Conservation (phyloP, 2,113 vertebrate species). For the Apistogramma diplotaenia region DNA sequence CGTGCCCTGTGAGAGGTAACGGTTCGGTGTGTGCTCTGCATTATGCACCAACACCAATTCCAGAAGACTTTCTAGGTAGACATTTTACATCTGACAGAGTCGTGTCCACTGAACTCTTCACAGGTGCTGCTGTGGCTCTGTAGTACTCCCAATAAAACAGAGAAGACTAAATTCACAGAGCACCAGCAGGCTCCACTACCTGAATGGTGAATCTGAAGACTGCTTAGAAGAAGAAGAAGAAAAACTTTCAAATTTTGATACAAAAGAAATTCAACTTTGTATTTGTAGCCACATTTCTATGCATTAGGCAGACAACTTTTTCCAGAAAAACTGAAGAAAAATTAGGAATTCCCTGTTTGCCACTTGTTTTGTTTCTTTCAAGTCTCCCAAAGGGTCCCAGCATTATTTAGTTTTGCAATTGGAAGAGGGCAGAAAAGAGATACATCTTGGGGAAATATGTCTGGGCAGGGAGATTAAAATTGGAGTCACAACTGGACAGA, state of each 20-base stretch:
- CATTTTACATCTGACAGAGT: not conserved
- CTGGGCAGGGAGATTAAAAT: conserved; percentile 45
- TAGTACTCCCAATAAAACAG: not conserved
- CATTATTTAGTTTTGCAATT: conserved; percentile 17
- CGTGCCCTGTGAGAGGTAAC: conserved; percentile 3
- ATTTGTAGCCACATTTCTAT: not conserved
- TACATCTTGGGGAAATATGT: conserved; percentile 22
- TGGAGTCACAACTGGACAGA: conserved; percentile 22
- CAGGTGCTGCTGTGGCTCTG: not conserved
- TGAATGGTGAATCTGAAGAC: not conserved
- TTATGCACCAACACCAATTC: not conserved
- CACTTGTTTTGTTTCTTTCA: conserved; percentile 37
- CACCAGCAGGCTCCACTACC: not conserved
- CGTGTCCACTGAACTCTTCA: not conserved
- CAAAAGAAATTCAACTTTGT: not conserved
- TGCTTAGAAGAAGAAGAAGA: not conserved
- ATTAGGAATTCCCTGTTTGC: not conserved
- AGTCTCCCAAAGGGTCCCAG: not conserved
- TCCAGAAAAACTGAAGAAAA: conserved; percentile 30
- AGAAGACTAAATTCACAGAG: not conserved
- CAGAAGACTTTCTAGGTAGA: not conserved
- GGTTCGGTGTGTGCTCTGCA: not conserved
- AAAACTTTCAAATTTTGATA: not conserved
- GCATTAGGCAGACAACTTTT: not conserved
- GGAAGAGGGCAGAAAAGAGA: conserved; percentile 46